Base-by-base conservation (phyloP, 2,888 invertebrate genomes). In the Rhagium mordax region DNA sequence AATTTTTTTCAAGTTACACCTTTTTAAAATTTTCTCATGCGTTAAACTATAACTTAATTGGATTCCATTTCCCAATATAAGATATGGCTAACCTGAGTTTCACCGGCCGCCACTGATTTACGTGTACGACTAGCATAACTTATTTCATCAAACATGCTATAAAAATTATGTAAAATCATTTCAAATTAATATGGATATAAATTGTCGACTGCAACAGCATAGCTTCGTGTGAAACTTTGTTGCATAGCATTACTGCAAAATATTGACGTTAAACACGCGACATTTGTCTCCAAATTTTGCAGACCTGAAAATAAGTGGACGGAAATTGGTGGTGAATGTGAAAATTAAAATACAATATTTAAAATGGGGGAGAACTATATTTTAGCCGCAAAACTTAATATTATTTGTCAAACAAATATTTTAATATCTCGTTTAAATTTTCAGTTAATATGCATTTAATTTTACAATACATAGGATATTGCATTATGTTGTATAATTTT, bases 161-260 rank as follows among this genome's bases (percentile, higher is more conserved):
- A 65, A 65, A 53, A 65, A 51, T 65, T 65, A 65, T 65, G 53
- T 65, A 59, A 59, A 69, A 69, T 69, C 68, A 41, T 49, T 51
- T 49, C 41, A 49, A 69, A 69, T 69, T 69, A 69, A 69, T 69
- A 60, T 24, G 48, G 33, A 51, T 59, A 59, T 60, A 57, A 69
- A 69, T 69, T 60, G 41, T 60, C 27, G 67, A 27, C 60, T 60
- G 27, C 60, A 48, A 51, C 49, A 33, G 21, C 57, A 60, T 49
- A 51, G 51, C 33, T 69, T 69, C 59, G 68, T 60, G 67, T 67
- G 60, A 69, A 69, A 48, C 59, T 60, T 59, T 18, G 41, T 29
- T 33, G 68, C 60, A 69, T 64, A 64, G 16, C 15, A 24, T 65
- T 65, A 65, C 18, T n/a, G 65, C 27, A 53, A 65, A 53, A 65